Conservation (phyloP, 2,797 vertebrate species). For the Enteromius unitaeniatus region DNA sequence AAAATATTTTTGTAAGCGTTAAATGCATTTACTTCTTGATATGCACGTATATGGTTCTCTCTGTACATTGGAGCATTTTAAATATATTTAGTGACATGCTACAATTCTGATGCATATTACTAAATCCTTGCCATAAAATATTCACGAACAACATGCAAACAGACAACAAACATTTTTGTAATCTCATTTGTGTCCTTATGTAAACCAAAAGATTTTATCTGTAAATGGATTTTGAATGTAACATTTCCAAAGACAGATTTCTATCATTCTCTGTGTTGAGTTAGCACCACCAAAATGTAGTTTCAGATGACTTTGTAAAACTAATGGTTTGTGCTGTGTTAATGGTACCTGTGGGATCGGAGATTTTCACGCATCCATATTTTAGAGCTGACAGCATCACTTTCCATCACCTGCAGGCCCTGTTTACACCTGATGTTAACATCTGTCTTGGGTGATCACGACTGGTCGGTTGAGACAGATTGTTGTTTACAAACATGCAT, state of each 20-base stretch:
- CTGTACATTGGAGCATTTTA: neutral
- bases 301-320: constrained; percentile 1
- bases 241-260: neutral
- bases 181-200: neutral
- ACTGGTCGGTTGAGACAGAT: neutral
- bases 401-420: constrained; percentile 12
- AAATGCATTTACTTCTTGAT: neutral
- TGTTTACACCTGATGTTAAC: constrained; percentile 17
- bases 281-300: neutral
- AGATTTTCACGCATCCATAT: constrained; percentile 11
- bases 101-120: neutral
- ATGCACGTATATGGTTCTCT: neutral
- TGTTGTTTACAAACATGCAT: constrained; percentile 7
- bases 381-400: neutral
- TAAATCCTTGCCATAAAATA: neutral
- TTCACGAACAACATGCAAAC: neutral
- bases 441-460: constrained; percentile 18
- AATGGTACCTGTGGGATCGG: constrained; percentile 17
- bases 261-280: neutral
- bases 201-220: neutral
- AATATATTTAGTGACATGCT: neutral
- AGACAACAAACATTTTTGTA: neutral
- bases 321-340: constrained; percentile 13
- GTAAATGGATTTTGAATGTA: neutral
- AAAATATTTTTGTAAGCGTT: neutral